Evolutionary conservation across 2,113 vertebrate species (phyloP).

Genomic region (Hydropotes inermis): DNA sequence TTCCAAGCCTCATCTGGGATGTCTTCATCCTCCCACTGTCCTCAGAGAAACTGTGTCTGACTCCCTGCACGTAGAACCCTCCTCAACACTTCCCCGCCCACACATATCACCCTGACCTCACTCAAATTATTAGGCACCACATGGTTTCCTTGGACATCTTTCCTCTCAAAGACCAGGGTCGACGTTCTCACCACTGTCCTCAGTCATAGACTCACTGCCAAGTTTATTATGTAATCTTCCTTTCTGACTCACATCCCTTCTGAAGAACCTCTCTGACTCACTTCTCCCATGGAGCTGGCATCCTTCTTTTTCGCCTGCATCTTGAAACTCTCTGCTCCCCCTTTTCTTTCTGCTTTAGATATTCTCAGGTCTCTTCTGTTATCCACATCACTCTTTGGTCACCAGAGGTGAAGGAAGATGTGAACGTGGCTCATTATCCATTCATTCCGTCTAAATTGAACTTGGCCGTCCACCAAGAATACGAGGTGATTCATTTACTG

Average conservation of each 20-base stretch:
- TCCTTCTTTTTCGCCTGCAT: background rate
- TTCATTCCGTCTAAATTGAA: background rate
- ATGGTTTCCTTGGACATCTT: background rate
- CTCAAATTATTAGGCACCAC: background rate
- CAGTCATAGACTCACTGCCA: background rate
- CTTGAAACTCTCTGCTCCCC: background rate
- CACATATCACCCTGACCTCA: background rate
- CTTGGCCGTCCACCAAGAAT: background rate
- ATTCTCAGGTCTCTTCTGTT: background rate
- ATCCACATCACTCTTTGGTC: background rate
- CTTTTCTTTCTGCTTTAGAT: background rate
- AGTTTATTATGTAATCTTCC: background rate
- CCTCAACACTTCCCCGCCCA: too few relatives aligned
- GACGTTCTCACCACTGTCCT: background rate
- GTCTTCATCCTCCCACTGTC: background rate
- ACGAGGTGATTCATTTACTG: background rate
- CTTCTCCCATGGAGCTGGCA: background rate
- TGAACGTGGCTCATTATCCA: background rate
- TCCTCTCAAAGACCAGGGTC: background rate
- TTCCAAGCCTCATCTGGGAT: background rate
- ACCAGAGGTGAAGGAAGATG: background rate
- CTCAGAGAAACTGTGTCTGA: background rate
- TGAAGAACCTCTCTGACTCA: constrained; percentile 28
- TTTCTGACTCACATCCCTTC: constrained; percentile 30
- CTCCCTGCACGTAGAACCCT: accelerated